A percentile compares a stretch with the other conserved stretches of the same genome.
These are phyloP conservation scores for Opisthocomus hoazin DNA, from an alignment of 2,113 vertebrate genomes.

Conservation along the genomic window DNA sequence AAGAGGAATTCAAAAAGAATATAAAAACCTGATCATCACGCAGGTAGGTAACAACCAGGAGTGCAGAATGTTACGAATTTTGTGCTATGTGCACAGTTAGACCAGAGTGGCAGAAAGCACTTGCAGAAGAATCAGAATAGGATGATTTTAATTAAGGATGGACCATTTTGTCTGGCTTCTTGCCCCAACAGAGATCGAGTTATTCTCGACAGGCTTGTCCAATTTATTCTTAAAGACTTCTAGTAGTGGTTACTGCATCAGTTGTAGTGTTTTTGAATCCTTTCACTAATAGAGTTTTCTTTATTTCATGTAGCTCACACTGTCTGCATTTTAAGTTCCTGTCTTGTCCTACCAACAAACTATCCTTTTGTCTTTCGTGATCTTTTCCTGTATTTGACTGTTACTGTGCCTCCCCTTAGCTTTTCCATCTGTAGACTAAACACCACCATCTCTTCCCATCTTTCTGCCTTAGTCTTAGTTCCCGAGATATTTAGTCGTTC, in stretches of 20 bases:
- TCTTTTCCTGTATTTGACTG: background rate
- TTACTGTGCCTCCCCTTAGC: background rate
- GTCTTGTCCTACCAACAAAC: background rate
- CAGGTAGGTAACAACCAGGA: background rate
- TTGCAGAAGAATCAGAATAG: background rate
- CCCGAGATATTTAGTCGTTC: background rate
- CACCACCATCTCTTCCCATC: background rate
- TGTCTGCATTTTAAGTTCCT: background rate
- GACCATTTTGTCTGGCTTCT: background rate
- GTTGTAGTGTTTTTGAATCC: background rate
- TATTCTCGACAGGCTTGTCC: background rate
- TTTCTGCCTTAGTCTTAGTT: background rate
- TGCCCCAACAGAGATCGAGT: background rate
- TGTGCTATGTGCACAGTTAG: background rate
- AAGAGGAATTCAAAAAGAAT: background rate
- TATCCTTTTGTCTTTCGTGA: background rate
- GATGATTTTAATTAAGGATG: background rate
- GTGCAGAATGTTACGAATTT: background rate
- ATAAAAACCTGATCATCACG: background rate
- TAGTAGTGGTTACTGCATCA: background rate
- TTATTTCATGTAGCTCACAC: background rate
- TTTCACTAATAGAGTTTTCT: background rate
- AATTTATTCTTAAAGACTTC: background rate
- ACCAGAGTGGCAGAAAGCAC: background rate
- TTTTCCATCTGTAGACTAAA: background rate